Conservation (phyloP, 2,113 vertebrate species). For the Erythrolamprus reginae region DNA sequence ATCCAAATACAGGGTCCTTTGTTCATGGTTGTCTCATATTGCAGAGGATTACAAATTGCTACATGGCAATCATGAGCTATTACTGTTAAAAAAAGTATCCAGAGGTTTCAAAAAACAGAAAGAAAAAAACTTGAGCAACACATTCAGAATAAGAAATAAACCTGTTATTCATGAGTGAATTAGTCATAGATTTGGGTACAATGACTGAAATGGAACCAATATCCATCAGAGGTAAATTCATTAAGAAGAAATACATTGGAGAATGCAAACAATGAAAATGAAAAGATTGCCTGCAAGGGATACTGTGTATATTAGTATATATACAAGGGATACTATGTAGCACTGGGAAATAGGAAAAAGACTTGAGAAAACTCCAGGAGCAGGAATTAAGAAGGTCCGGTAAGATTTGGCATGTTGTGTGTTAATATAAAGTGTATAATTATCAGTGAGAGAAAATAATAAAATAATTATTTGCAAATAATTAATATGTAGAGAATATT, state of each 20-base stretch:
- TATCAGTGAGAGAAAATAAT: background rate
- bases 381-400: background rate
- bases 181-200: background rate
- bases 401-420: background rate
- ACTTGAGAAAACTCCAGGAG: conserved; percentile 24
- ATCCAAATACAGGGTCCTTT: background rate
- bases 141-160: background rate
- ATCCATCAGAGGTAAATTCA: conserved; percentile 4
- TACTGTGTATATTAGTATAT: background rate
- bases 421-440: background rate
- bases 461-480: background rate
- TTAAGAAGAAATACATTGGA: background rate
- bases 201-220: conserved; percentile 35
- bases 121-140: background rate
- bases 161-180: background rate
- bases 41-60: conserved; percentile 37
- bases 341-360: too few species aligned
- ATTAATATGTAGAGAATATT: background rate
- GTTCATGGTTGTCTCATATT: conserved; percentile 29
- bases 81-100: conserved; percentile 28
- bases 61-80: background rate
- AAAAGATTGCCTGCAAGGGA: background rate
- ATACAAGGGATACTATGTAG: too few species aligned
- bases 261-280: background rate
- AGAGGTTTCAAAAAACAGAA: background rate